phyloP scores from a whole-genome alignment of 2,797 vertebrate species.

The Pangasius sanitwongsei region DNA sequence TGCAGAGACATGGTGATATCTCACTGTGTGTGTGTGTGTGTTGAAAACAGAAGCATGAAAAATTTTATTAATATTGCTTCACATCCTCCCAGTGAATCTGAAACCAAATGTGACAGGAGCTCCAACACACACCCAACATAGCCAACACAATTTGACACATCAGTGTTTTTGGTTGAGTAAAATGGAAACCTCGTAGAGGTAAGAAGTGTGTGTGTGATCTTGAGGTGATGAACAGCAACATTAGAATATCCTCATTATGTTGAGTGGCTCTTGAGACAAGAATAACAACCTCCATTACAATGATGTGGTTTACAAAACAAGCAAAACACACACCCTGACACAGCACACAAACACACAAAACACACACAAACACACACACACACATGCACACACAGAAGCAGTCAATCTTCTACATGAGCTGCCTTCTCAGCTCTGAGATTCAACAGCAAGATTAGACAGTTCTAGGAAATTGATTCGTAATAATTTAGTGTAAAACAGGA shows the following conservation, averaged over 20 bases:
- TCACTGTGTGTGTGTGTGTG: neutral
- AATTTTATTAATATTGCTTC: slow-evolving; percentile 6
- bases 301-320: slow-evolving; percentile 15
- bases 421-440: slow-evolving; percentile 11
- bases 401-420: neutral
- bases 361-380: neutral
- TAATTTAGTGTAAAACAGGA: slow-evolving; percentile 25
- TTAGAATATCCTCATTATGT: slow-evolving; percentile 40
- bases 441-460: slow-evolving; percentile 7
- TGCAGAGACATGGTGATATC: neutral
- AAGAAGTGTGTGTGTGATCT: slow-evolving; percentile 8
- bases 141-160: slow-evolving; percentile 19
- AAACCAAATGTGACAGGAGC: slow-evolving; percentile 35
- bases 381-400: neutral
- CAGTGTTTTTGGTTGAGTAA: neutral
- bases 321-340: slow-evolving; percentile 4
- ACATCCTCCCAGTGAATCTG: slow-evolving; percentile 34
- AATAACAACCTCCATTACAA: slow-evolving; percentile 28
- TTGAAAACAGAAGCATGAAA: slow-evolving; percentile 15
- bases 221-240: slow-evolving; percentile 34
- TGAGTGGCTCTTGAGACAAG: slow-evolving; percentile 16
- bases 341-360: neutral
- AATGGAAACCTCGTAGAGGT: neutral
- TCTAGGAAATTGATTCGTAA: slow-evolving; percentile 8
- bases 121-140: neutral